Conservation (phyloP, 2,797 vertebrate genomes). For the Eupleurogrammus muticus region DNA sequence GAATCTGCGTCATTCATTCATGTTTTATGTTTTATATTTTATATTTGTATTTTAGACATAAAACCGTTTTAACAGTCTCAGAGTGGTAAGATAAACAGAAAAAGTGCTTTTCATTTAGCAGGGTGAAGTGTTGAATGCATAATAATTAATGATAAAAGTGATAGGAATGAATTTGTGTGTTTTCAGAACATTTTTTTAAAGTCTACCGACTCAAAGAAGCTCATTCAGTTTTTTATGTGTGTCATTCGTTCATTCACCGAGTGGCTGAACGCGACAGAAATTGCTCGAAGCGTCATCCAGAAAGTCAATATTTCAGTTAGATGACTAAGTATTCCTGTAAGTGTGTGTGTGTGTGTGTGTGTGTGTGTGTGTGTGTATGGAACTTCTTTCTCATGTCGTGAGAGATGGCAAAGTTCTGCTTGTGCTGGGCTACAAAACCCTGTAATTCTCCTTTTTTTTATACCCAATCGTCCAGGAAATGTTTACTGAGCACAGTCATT, state of each 20-base stretch:
- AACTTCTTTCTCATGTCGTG: slow-evolving; percentile 4
- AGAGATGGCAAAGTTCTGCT: slow-evolving; percentile 21
- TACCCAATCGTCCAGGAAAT: slow-evolving; percentile 41
- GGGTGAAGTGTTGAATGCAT: not conserved
- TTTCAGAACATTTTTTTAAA: no score
- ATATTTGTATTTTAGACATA: no score
- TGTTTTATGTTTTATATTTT: no score
- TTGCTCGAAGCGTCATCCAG: slow-evolving; percentile 17
- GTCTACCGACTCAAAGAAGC: not conserved
- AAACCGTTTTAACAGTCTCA: not conserved
- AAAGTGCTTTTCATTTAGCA: not conserved
- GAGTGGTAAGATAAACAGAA: not conserved
- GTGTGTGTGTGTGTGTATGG: slow-evolving; percentile 1
- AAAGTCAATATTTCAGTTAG: slow-evolving; percentile 34
- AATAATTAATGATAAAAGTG: not conserved
- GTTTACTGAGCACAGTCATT: slow-evolving; percentile 28
- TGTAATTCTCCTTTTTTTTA: slow-evolving; percentile 17
- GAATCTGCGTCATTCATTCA: no score
- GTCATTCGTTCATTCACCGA: not conserved
- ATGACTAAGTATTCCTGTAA: slow-evolving; percentile 33
- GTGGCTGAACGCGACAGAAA: slow-evolving; percentile 12
- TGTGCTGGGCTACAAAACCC: slow-evolving; percentile 14
- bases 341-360: slow-evolving; percentile 6
- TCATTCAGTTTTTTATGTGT: not conserved
- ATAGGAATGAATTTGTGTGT: slow-evolving; percentile 17